A percentile compares a stretch with the other conserved stretches of the same genome.
Conservation (phyloP, 2,888 invertebrate species). For the Nemotelus nigrinus region DNA sequence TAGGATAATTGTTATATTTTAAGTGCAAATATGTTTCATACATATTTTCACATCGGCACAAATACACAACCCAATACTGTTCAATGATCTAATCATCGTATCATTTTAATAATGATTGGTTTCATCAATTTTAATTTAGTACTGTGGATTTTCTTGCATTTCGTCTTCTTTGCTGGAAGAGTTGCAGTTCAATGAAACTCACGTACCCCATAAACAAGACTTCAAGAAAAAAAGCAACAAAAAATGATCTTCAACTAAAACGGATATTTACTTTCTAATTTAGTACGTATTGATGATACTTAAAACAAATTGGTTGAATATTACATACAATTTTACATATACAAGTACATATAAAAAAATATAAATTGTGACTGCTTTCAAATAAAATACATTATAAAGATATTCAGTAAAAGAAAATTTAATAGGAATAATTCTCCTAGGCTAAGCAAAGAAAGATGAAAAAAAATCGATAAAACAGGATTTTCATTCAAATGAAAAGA, state of each 20-base stretch:
- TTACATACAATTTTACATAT: constrained; percentile 34
- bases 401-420: constrained; percentile 32
- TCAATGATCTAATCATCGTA: not conserved
- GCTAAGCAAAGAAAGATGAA: not conserved
- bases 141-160: constrained; percentile 19
- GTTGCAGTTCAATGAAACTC: constrained; percentile 30
- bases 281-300: constrained; percentile 8
- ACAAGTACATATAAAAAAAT: constrained; percentile 14
- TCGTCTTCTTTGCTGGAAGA: constrained; percentile 34
- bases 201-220: not conserved
- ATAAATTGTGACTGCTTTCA: constrained; percentile 45
- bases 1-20: constrained; percentile 31
- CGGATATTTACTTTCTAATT: constrained; percentile 30
- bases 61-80: constrained; percentile 28
- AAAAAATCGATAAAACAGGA: constrained; percentile 31
- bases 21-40: constrained; percentile 26
- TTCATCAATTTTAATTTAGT: not conserved
- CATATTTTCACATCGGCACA: constrained; percentile 47
- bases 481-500: constrained; percentile 39
- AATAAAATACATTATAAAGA: constrained; percentile 36
- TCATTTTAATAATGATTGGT: not conserved
- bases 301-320: constrained; percentile 32
- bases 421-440: constrained; percentile 28
- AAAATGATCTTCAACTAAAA: constrained; percentile 33
- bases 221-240: constrained; percentile 7